phyloP scores from a whole-genome alignment of 2,113 vertebrate genomes.

The Crocuta crocuta region DNA sequence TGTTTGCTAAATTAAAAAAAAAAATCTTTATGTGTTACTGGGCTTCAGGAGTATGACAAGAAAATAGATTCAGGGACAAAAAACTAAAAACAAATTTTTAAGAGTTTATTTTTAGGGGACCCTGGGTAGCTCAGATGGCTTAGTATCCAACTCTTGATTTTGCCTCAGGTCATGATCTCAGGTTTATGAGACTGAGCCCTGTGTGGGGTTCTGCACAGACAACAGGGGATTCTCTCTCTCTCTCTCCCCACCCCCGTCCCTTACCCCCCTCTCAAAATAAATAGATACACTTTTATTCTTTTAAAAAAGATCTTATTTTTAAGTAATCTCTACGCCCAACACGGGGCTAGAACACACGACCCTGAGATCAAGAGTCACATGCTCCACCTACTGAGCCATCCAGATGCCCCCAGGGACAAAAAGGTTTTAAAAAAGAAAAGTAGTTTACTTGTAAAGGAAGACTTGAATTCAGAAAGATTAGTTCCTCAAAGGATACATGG shows the following conservation, averaged over 20 bases:
- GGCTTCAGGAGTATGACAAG: neutral
- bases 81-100: neutral
- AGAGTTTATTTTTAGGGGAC: no score
- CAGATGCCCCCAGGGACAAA: neutral
- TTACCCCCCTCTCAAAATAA: no score
- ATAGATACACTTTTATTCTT: no score
- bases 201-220: no score
- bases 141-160: no score
- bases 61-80: conserved; percentile 8
- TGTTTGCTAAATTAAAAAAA: neutral
- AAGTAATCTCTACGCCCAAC: neutral
- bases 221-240: no score
- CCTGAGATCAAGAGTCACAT: neutral
- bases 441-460: conserved; percentile 25
- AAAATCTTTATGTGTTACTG: neutral
- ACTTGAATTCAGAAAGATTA: neutral
- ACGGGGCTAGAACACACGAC: neutral
- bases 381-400: neutral
- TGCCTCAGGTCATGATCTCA: no score
- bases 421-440: neutral
- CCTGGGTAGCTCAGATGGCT: no score
- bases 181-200: no score
- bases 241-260: no score
- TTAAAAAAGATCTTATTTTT: neutral
- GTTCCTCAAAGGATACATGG: neutral